These are phyloP conservation scores for Oncorhynchus clarkii DNA, from an alignment of 2,113 vertebrate genomes.

Conservation along the genomic window DNA sequence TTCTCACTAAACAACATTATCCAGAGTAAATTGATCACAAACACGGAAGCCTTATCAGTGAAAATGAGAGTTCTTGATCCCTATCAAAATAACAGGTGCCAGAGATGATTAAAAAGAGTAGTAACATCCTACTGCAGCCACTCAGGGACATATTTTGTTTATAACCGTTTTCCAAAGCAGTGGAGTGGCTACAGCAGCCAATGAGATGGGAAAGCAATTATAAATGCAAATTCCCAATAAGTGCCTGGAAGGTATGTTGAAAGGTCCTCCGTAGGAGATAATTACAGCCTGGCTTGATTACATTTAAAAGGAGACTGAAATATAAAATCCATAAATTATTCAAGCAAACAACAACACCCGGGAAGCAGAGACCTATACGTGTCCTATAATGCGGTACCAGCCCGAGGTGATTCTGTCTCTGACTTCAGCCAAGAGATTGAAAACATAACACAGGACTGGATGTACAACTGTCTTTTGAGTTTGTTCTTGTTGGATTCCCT, in stretches of 20 bases:
- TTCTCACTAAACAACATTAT: constrained; percentile 1
- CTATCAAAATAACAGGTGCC: constrained; percentile 46
- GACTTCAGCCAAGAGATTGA: constrained; percentile 27
- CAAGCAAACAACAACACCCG: constrained; percentile 56
- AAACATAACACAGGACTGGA: constrained; percentile 20
- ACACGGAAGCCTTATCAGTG: background rate
- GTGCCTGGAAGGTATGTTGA: constrained; percentile 61
- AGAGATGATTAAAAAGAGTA: constrained; percentile 58
- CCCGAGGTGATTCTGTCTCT: constrained; percentile 6
- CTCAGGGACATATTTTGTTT: constrained; percentile 62
- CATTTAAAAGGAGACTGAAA: constrained; percentile 48
- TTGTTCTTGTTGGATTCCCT: background rate
- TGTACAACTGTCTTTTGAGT: background rate
- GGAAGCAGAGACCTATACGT: constrained; percentile 9
- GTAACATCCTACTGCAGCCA: constrained; percentile 51
- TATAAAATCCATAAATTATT: constrained; percentile 52
- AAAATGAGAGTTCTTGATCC: constrained; percentile 17
- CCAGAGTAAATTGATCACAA: constrained; percentile 22
- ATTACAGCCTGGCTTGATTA: constrained; percentile 63
- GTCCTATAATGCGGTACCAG: background rate
- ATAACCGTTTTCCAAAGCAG: constrained; percentile 58
- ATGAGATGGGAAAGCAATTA: constrained; percentile 58
- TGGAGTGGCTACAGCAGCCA: constrained; percentile 32
- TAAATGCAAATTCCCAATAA: constrained; percentile 66
- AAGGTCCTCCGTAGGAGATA: constrained; percentile 64